phyloP scores from a whole-genome alignment of 1,140 invertebrate species.

The Drosophila nigromelanica region DNA sequence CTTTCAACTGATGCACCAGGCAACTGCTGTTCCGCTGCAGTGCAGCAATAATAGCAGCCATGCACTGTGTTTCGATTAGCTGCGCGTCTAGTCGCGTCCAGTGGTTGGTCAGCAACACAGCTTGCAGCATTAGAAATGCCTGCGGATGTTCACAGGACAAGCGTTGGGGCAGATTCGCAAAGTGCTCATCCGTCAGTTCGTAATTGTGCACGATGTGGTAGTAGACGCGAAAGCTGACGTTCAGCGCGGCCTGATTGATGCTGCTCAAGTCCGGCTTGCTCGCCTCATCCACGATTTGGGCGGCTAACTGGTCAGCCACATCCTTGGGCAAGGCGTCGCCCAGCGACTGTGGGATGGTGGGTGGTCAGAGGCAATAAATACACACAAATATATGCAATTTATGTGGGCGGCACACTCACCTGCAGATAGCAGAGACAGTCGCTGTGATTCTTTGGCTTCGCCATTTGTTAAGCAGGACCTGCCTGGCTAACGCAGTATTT shows the following conservation, averaged over 20 bases:
- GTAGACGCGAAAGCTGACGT: slow-evolving; percentile 67
- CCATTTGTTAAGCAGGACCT: slow-evolving; percentile 8
- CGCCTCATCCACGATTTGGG: slow-evolving; percentile 47
- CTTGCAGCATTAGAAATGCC: slow-evolving; percentile 61
- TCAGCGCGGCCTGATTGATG: slow-evolving; percentile 64
- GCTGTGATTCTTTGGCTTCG: slow-evolving; percentile 25
- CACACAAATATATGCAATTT: not conserved
- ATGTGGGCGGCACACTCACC: slow-evolving; percentile 17
- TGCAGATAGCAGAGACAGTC: slow-evolving; percentile 55
- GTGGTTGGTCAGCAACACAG: slow-evolving; percentile 64
- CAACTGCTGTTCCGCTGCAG: slow-evolving; percentile 48
- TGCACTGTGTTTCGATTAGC: slow-evolving; percentile 48
- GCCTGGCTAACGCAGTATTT: slow-evolving; percentile 1
- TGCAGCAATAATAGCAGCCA: slow-evolving; percentile 47
- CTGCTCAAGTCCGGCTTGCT: slow-evolving; percentile 27
- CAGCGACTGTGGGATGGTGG: slow-evolving; percentile 33
- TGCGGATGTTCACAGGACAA: slow-evolving; percentile 31
- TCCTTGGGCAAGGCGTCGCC: slow-evolving; percentile 57
- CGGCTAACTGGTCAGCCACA: slow-evolving; percentile 51
- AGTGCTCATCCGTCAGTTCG: slow-evolving; percentile 52
- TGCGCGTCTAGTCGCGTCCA: slow-evolving; percentile 48
- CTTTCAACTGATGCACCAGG: slow-evolving; percentile 66
- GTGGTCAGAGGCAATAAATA: not conserved
- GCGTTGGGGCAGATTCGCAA: slow-evolving; percentile 33
- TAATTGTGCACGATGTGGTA: slow-evolving; percentile 68